phyloP scores from a whole-genome alignment of 2,113 vertebrate species.

The Uropsilus gracilis region DNA sequence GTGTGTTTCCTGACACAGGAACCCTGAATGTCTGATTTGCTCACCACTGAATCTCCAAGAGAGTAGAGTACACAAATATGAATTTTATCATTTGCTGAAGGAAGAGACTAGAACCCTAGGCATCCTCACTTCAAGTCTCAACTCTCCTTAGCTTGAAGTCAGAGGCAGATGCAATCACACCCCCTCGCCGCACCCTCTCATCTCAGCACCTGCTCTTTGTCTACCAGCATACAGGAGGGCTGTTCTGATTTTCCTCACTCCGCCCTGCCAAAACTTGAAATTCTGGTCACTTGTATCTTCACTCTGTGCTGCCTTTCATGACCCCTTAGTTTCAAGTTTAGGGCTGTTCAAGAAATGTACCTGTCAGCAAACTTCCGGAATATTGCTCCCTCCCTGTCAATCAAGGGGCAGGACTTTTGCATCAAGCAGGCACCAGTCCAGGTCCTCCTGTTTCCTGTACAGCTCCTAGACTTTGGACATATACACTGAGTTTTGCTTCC shows the following conservation, averaged over 20 bases:
- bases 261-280: not conserved
- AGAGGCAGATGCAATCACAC: no score
- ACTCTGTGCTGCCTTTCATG: no score
- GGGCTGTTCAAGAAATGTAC: not conserved
- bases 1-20: not conserved
- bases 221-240: not conserved
- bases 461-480: not conserved
- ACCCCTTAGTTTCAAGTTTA: not conserved
- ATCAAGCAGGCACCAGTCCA: no score
- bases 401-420: not conserved
- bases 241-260: not conserved
- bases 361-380: not conserved
- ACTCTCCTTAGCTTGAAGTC: not conserved
- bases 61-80: not conserved
- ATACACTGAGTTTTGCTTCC: not conserved
- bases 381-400: not conserved
- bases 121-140: not conserved
- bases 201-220: not conserved
- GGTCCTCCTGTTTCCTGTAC: not conserved
- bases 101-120: not conserved
- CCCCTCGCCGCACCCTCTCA: accelerated
- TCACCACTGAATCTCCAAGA: not conserved
- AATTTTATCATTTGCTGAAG: not conserved
- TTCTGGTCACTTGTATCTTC: not conserved
- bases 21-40: not conserved